Base-by-base conservation (phyloP, 2,888 invertebrate genomes). In the Tiliacea aurago region DNA sequence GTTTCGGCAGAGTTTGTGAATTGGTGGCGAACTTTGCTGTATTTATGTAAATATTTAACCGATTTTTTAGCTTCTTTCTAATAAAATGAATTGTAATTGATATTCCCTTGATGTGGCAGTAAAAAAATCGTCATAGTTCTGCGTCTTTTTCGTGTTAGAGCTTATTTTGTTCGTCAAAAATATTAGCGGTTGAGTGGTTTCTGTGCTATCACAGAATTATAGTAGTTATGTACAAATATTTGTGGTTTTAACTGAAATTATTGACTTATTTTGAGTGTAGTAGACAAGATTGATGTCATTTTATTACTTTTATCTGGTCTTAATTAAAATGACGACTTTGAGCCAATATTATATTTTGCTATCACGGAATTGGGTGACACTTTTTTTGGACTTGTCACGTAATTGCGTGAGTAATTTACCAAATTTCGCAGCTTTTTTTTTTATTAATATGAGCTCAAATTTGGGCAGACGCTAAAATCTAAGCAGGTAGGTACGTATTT, bases 401-500 rank as follows among this genome's bases (percentile, higher is more conserved):
- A 61, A 61, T 61, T 61, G n/a, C 61, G 61, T 61, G 11, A 61
- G 61, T 61, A 61, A n/a, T 59, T 59, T 59, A 59, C 59, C 59
- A 63, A 49, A 63, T 33, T 49, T 49, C 49, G 49, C 20, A 49
- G 49, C 49, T n/a, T 49, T 49, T 49, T 49, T 51, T 67, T 67
- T 55, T 55, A 56, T 56, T 45, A 28, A 53, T 41, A 51, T 13
- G 66, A 55, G 66, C 55, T 66, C 51, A 41, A 41, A 47, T 55
- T 66, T 66, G 18, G 23, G 28, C 66, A 66, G 66, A 53, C 66
- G 66, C 55, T 55, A 66, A 55, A 66, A 67, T 67, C 55, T 67
- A 43, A 45, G 66, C 56, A 67, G 53, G 47, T 67, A 43, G 28
- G 49, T 66, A 41, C 5, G 64, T 64, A 49, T 65, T 65, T 53